Evolutionary conservation across 2,113 vertebrate genomes (phyloP).

Genomic region (Tragelaphus scriptus): DNA sequence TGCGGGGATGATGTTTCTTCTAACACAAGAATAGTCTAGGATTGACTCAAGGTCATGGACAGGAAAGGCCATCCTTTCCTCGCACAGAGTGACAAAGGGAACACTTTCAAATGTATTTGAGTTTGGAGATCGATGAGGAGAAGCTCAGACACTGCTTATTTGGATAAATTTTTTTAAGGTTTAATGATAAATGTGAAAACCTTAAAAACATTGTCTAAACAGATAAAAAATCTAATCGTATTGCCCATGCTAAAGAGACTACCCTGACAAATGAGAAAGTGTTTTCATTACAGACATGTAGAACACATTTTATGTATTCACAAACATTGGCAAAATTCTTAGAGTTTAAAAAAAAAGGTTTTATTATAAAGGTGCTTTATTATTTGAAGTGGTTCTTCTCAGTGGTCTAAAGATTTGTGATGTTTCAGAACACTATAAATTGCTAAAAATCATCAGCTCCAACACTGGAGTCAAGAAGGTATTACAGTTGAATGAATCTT

Average conservation of each 20-base stretch:
- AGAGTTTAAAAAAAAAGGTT: background rate
- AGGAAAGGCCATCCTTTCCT: fast-evolving
- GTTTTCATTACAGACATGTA: background rate
- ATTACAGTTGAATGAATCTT: background rate
- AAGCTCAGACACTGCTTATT: background rate
- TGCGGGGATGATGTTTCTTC: background rate
- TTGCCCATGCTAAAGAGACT: background rate
- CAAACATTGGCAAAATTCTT: background rate
- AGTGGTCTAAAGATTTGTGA: background rate
- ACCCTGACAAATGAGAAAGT: background rate
- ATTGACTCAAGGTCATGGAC: background rate
- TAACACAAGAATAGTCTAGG: background rate
- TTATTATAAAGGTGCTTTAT: background rate
- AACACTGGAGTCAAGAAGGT: background rate
- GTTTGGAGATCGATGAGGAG: background rate
- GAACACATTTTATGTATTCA: background rate
- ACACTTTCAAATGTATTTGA: background rate
- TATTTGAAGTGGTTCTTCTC: background rate
- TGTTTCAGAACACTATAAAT: background rate
- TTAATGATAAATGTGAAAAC: background rate
- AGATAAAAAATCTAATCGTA: background rate
- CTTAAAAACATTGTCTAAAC: background rate
- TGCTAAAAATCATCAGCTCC: background rate
- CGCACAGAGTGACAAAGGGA: background rate
- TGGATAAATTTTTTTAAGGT: background rate